These are phyloP conservation scores for Acromyrmex heyeri DNA, from an alignment of 1,140 invertebrate genomes.

Conservation along the genomic window DNA sequence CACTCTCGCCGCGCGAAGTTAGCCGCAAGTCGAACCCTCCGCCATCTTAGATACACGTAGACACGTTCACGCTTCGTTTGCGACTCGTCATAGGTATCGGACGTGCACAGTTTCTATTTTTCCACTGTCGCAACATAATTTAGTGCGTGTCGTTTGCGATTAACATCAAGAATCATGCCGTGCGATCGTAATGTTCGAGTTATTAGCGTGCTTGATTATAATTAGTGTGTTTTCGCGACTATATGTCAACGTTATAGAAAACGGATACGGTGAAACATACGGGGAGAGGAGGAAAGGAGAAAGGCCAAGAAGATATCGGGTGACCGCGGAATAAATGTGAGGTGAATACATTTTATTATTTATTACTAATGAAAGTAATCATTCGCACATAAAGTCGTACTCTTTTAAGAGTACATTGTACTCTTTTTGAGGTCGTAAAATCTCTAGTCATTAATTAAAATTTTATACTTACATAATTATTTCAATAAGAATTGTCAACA, in stretches of 20 bases:
- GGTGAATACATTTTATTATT: background rate
- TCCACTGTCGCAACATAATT: background rate
- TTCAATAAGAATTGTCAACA: too few relatives aligned
- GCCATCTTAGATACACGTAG: background rate
- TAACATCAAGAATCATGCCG: background rate
- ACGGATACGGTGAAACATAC: too few relatives aligned
- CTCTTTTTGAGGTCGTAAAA: too few relatives aligned
- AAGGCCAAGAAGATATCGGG: background rate
- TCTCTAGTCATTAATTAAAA: too few relatives aligned
- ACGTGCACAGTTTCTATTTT: background rate
- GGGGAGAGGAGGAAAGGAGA: background rate
- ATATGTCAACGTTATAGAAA: too few relatives aligned
- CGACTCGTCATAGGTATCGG: background rate
- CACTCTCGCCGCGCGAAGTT: background rate
- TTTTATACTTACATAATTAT: too few relatives aligned
- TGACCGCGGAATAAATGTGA: background rate
- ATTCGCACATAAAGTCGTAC: background rate
- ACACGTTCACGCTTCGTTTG: background rate
- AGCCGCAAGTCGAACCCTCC: too few relatives aligned
- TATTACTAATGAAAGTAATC: background rate
- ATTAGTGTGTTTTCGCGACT: background rate
- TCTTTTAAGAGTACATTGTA: too few relatives aligned
- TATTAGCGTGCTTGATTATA: background rate
- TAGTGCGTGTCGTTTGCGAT: background rate
- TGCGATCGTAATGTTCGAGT: background rate